These are phyloP conservation scores for Mixornis gularis DNA, from an alignment of 2,113 vertebrate species.

Conservation along the genomic window DNA sequence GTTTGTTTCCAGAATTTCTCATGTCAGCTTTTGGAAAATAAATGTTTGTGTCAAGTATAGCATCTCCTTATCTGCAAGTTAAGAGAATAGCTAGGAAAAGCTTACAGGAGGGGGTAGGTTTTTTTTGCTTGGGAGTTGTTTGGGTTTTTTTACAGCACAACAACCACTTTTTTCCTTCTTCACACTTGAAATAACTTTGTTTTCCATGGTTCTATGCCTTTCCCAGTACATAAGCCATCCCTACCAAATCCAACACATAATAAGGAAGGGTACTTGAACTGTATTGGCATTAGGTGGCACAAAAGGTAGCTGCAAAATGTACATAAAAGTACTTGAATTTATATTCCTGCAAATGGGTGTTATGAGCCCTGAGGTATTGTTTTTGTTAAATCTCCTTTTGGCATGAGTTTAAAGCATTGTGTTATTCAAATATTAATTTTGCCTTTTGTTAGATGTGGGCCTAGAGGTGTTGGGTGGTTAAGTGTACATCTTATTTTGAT, in stretches of 20 bases:
- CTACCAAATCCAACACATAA: background rate
- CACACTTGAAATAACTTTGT: background rate
- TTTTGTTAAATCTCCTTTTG: slow-evolving; percentile 5
- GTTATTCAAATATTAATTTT: slow-evolving; percentile 51
- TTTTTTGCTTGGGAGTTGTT: background rate
- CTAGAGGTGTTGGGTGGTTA: slow-evolving; percentile 41
- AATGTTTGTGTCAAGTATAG: background rate
- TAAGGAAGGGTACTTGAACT: background rate
- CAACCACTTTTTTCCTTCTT: background rate
- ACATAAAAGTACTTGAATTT: slow-evolving; percentile 61
- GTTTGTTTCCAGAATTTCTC: background rate
- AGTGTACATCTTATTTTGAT: slow-evolving; percentile 67
- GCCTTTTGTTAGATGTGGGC: slow-evolving; percentile 49
- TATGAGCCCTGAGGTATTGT: background rate
- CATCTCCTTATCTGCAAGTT: background rate
- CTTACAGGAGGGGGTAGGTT: background rate
- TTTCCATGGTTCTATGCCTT: background rate
- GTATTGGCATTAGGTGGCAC: background rate
- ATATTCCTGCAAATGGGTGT: slow-evolving; percentile 21
- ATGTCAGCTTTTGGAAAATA: background rate
- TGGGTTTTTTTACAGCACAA: background rate
- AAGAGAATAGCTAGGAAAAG: background rate
- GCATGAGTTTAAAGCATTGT: background rate
- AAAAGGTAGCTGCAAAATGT: slow-evolving; percentile 4
- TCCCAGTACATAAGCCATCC: background rate